Conservation (phyloP, 1,140 invertebrate genomes). For the Drosophila novamexicana region DNA sequence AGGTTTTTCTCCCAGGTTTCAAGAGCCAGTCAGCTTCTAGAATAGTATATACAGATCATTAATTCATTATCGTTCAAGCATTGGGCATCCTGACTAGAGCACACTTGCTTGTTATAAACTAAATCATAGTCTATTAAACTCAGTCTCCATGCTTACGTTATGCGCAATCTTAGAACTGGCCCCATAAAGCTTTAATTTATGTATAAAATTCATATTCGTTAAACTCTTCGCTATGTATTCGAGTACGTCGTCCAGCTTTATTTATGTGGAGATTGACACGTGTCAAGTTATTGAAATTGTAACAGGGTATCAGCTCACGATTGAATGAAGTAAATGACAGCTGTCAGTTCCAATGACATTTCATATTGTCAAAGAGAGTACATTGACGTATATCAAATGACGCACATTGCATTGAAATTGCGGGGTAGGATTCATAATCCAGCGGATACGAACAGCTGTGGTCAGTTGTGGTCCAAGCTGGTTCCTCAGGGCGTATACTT, state of each 20-base stretch:
- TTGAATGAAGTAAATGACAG: constrained; percentile 47
- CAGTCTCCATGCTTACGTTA: too few species aligned
- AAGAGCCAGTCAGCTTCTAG: too few species aligned
- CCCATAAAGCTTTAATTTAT: too few species aligned
- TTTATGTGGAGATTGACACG: constrained; percentile 9
- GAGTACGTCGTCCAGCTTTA: not conserved
- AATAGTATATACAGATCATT: too few species aligned
- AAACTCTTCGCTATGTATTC: too few species aligned
- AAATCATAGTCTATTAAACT: too few species aligned
- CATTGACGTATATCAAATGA: constrained; percentile 38
- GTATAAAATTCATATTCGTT: too few species aligned
- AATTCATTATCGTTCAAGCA: too few species aligned
- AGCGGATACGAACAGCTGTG: constrained; percentile 20
- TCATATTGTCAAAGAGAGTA: constrained; percentile 38
- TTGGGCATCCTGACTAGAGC: too few species aligned
- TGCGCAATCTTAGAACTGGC: too few species aligned
- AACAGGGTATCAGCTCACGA: constrained; percentile 8
- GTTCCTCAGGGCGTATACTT: constrained; percentile 16
- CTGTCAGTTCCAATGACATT: constrained; percentile 57
- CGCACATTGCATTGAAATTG: constrained; percentile 20
- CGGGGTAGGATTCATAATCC: not conserved
- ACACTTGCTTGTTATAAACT: too few species aligned
- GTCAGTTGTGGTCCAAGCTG: not conserved
- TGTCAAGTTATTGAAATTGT: constrained; percentile 15
- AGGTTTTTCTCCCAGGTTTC: too few species aligned